Evolutionary conservation across 2,113 vertebrate species (phyloP), one percentile per base, ranked within the genome.

Genomic region (Colossoma macropomum): DNA sequence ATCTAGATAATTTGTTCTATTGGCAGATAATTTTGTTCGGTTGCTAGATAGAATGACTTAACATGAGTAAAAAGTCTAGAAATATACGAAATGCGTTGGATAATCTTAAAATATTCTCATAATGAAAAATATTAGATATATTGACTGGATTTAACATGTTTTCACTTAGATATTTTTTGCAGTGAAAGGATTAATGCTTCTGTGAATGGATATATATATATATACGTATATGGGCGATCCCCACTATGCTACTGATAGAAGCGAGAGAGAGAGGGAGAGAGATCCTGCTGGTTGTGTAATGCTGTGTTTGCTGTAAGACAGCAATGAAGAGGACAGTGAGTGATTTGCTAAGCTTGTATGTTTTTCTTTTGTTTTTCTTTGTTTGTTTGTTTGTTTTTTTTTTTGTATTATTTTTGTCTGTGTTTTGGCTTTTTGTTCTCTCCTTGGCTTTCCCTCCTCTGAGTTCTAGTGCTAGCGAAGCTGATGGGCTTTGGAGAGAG

Each of bases 201-300:
- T 17, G 13, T 19, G 1, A 8, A 7, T 56, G 13, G 4, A 19
- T 54, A 38, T 38, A 38, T 38, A 38, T 38, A 38, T 38, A 38
- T 1, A 19, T 52, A 27, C 21, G 19, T 50, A 19, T 30, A 70
- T 32, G 15, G 21, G 32, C 9, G 48, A 90, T 84, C 77, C n/a
- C 86, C 86, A 88, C 77, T 83, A 91, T 90, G 91, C 92, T 94
- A 92, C 93, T 92, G 92, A 92, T 19, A 27, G 70, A 87, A 86
- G 81, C 25, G 84, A 77, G 48, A 27, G 19, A 50, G 38, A 78
- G 62, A 62, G 69, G 21, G 38, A 63, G 59, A 52, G 15, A 52
- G 28, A 88, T 38, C 72, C 86, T 62, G 63, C 78, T 77, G 28
- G 34, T 56, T 71, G 27, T 75, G 34, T 38, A 62, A 79, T 80